Conservation (phyloP, 2,888 invertebrate species). For the Epinotia ramella region DNA sequence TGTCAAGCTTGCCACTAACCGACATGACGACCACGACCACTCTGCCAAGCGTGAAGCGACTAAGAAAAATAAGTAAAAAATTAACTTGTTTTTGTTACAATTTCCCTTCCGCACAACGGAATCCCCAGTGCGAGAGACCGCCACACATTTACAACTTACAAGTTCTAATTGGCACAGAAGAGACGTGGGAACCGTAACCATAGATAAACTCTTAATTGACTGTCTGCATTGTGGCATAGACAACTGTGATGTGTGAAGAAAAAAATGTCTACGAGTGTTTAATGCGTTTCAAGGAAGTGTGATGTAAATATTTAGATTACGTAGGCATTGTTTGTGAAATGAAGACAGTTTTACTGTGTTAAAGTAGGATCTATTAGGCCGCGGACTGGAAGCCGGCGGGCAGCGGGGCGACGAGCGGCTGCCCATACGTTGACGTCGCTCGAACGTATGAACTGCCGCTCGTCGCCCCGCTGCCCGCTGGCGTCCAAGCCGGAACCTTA, state of each 20-base stretch:
- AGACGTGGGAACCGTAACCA: conserved; percentile 9
- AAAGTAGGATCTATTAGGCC: too few species aligned
- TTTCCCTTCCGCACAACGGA: neutral
- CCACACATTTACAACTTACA: neutral
- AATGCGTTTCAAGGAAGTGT: conserved; percentile 4
- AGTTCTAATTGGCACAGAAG: conserved; percentile 4
- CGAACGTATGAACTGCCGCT: too few species aligned
- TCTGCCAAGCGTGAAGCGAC: too few species aligned
- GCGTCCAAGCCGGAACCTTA: too few species aligned
- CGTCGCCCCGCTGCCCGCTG: too few species aligned
- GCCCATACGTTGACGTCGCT: too few species aligned
- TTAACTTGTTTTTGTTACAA: neutral
- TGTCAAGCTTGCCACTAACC: too few species aligned
- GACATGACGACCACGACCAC: too few species aligned
- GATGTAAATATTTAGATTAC: neutral
- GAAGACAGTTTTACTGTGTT: neutral
- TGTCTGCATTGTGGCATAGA: conserved; percentile 12
- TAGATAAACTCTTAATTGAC: conserved; percentile 21
- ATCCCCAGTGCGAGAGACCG: neutral
- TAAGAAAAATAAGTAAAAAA: too few species aligned
- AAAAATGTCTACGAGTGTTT: conserved; percentile 14
- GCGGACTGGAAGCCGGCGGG: too few species aligned
- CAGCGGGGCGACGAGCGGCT: too few species aligned
- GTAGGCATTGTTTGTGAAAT: neutral
- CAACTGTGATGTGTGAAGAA: conserved; percentile 18